Evolutionary conservation across 1,140 invertebrate genomes (phyloP).

Genomic region (Habropoda laboriosa): DNA sequence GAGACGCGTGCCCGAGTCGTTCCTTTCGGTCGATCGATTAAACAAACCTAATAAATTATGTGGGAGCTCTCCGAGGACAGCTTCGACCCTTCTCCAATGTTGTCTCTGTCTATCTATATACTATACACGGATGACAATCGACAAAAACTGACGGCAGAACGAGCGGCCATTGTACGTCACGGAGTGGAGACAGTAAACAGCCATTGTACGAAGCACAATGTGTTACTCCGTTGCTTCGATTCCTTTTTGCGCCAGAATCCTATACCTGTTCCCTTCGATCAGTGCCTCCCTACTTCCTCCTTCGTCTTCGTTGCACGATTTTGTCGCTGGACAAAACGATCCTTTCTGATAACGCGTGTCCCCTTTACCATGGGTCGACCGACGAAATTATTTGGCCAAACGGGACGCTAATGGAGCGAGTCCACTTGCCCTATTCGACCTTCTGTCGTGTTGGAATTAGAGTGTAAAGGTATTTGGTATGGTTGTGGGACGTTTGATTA

Average conservation of each 20-base stretch:
- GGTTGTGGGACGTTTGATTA: not conserved
- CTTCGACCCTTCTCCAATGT: constrained; percentile 55
- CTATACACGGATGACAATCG: constrained; percentile 71
- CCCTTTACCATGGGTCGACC: not conserved
- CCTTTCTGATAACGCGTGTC: constrained; percentile 30
- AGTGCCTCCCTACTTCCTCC: not conserved
- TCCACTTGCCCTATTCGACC: not conserved
- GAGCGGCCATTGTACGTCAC: constrained; percentile 73
- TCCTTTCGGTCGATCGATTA: constrained; percentile 71
- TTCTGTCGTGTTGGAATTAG: not conserved
- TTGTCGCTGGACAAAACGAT: constrained; percentile 42
- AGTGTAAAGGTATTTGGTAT: not conserved
- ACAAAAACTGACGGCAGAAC: constrained; percentile 78
- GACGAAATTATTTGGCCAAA: constrained; percentile 15
- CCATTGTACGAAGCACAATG: constrained; percentile 62
- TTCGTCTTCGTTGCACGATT: constrained; percentile 10
- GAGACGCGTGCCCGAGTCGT: constrained; percentile 4
- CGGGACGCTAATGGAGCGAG: constrained; percentile 11
- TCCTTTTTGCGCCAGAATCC: constrained; percentile 61
- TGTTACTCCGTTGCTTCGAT: constrained; percentile 65
- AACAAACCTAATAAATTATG: constrained; percentile 79
- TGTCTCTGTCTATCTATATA: constrained; percentile 28
- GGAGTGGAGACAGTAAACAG: constrained; percentile 80
- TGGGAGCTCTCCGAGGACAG: constrained; percentile 57
- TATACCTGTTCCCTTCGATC: constrained; percentile 58